A percentile compares a stretch with the other conserved stretches of the same genome.
Conservation (phyloP, 2,797 vertebrate species). For the Brachyalestes nurse region DNA sequence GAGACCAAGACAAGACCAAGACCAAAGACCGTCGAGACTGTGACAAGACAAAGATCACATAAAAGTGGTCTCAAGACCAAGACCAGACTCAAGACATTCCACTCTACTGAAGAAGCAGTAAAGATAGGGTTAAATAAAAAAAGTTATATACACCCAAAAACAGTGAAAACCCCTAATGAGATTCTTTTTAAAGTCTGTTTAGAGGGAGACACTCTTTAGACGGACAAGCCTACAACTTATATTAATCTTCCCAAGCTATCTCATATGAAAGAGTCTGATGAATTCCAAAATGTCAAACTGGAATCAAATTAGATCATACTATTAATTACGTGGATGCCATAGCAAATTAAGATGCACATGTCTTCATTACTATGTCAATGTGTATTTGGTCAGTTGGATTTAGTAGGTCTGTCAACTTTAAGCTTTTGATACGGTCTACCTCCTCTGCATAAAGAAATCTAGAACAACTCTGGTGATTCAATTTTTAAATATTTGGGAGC, state of each 20-base stretch:
- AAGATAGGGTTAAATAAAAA: too few species aligned
- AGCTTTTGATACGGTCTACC: background rate
- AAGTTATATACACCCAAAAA: too few species aligned
- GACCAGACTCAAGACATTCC: too few species aligned
- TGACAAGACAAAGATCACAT: too few species aligned
- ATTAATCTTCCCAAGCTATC: slow-evolving; percentile 18
- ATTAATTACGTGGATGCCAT: background rate
- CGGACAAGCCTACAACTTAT: slow-evolving; percentile 10
- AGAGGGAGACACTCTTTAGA: too few species aligned
- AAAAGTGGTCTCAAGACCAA: too few species aligned
- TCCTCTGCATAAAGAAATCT: background rate
- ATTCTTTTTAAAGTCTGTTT: too few species aligned
- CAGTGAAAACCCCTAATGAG: too few species aligned
- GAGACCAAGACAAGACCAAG: too few species aligned
- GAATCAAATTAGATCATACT: background rate
- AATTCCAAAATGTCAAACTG: background rate
- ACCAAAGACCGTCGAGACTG: too few species aligned
- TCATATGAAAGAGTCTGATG: background rate
- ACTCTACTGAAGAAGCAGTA: too few species aligned
- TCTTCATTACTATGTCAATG: background rate
- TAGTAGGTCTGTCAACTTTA: slow-evolving; percentile 15
- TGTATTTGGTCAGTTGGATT: slow-evolving; percentile 6
- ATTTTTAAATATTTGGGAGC: background rate
- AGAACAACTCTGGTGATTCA: background rate
- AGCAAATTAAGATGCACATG: background rate